Base-by-base conservation (phyloP, 2,797 vertebrate species). In the Orientallactaga sibirica region DNA sequence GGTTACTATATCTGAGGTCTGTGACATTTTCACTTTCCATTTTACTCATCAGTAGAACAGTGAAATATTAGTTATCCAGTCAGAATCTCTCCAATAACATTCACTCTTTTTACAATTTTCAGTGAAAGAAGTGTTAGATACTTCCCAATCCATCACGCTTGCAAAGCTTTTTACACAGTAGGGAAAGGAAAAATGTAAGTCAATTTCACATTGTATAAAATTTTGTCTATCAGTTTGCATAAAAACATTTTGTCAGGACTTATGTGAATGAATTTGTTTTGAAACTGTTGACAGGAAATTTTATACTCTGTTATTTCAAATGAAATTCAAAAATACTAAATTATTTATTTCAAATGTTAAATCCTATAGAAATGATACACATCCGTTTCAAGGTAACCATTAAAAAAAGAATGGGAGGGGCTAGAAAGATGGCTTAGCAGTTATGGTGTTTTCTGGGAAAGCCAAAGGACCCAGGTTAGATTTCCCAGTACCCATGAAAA, bases 231-330 rank as follows among this genome's bases (percentile, higher is more conserved):
- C 3, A 80, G 15, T 61, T 74, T 33, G 0, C 62, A 68, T 84
- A 58, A 86, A 96, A 78, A 82, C 75, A 92, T 73, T 88, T 62
- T 48, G 8, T 86, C 71, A 92, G 10, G 33, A 91, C 62, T 80
- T 94, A 20, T 2, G 0, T 58, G 0, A 6, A 85, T 82, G 20
- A 89, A 84, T 67, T 91, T 95, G 29, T 66, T 92, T 67, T 74
- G 86, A 77, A 95, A 88, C 14, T 29, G 29, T 33, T 55, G n/a
- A 55, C 92, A n/a, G 15, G 15, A 24, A 43, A 80, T 6, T 96
- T 90, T 92, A 68, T 94, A 76, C 68, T 66, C 85, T 95, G 0
- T 37, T 94, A 15, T 22, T 95, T 90, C 74, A 43, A 12, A 78
- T 67, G 0, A 41, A 96, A 86, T 27, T 68, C 29, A 73, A 86